Evolutionary conservation across 2,888 invertebrate genomes (phyloP), one percentile per base, ranked within the genome.

Genomic region (Bembecia ichneumoniformis): DNA sequence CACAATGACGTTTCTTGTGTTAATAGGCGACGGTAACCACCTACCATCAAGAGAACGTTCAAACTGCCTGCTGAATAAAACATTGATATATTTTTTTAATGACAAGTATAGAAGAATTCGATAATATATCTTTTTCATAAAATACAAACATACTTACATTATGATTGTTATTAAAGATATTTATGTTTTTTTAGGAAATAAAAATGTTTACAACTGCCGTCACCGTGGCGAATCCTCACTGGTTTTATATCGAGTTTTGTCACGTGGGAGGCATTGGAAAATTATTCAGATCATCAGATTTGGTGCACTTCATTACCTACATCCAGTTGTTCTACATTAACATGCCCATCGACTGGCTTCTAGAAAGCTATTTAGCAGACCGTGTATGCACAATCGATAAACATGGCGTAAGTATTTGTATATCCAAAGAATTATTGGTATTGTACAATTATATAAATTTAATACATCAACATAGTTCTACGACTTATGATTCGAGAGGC

Each of bases 341-440:
- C 68, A 97, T 98, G 82, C 98, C 99, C 0, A 97, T 98, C 1
- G 98, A 99, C 72, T 99, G 98, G 98, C 88, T 99, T 4, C 82
- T 98, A 10, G 96, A 97, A 64, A 93, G 96, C 71, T 91, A 97
- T 56, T 90, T 98, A 49, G 92, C 93, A 51, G 96, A 96, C 3
- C 95, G 94, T 77, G 93, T 94, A n/a, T 99, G 98, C 81, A 92
- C 92, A 1, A 90, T 93, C 56, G 93, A 94, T 58, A 94, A 93
- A 68, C 90, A 90, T 64, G 78, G 86, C 54, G 94, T 94, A 74
- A 91, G 91, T 88, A 11, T 3, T 28, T 28, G 28, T 2, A 28
- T 20, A 35, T 51, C 9, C 9, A 28, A 28, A 2, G 28, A 28
- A 28, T 34, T 20, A 34, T 48, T 11, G 10, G 36, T 47, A 5